Conservation (phyloP, 2,113 vertebrate genomes). For the Zosterops pallidus region DNA sequence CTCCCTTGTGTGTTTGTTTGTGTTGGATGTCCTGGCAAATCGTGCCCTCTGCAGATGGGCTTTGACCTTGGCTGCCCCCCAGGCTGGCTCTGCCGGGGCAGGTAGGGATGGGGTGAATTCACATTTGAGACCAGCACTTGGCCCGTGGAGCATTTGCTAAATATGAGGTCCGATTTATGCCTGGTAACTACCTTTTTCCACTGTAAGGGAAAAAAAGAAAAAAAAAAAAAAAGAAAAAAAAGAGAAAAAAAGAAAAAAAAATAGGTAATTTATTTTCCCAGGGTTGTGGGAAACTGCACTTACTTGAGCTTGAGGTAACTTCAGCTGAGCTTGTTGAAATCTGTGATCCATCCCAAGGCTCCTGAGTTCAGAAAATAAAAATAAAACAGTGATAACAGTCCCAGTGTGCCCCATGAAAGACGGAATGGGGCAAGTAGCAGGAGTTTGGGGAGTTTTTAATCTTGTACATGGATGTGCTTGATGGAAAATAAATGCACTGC, state of each 20-base stretch:
- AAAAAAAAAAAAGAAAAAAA: not conserved
- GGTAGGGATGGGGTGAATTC: not conserved
- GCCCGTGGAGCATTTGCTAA: not conserved
- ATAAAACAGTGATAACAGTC: not conserved
- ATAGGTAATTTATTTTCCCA: not conserved
- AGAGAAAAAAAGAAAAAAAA: not conserved
- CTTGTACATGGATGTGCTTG: not conserved
- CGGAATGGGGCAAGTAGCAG: not conserved
- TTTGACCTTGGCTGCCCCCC: not conserved
- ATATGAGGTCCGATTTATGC: not conserved
- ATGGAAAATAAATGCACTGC: constrained; percentile 14
- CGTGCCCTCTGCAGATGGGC: not conserved
- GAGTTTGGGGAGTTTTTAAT: not conserved
- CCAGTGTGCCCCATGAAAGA: not conserved
- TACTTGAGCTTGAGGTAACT: not conserved
- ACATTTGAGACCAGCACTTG: not conserved
- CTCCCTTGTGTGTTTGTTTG: not conserved
- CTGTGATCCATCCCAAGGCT: not conserved
- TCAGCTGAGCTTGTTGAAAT: not conserved
- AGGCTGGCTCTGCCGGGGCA: not conserved
- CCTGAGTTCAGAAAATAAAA: not conserved
- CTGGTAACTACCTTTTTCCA: not conserved
- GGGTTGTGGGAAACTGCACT: not conserved
- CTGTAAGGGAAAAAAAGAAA: not conserved
- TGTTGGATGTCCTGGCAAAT: not conserved